Evolutionary conservation across 2,888 invertebrate genomes (phyloP), one percentile per base, ranked within the genome.

Genomic region (Abrostola tripartita): DNA sequence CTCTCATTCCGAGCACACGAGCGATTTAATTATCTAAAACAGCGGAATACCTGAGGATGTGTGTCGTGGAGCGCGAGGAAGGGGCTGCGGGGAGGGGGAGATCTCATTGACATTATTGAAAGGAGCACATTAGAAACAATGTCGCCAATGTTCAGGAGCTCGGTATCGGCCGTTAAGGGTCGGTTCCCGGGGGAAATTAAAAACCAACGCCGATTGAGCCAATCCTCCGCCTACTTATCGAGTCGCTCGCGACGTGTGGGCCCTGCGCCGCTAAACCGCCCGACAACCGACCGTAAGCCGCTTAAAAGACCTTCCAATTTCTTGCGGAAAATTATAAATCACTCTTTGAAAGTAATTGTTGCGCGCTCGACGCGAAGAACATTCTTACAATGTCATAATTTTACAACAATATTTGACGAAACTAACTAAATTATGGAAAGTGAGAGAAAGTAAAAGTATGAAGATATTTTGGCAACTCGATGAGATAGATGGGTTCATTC

Each of bases 101-200:
- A 61, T 67, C 61, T 65, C 71, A 54, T 69, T 70, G 73, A 63
- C 63, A 57, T 73, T 70, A 78, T 83, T 81, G 79, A 79, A 76
- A 77, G 61, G 72, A 61, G 63, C 61, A 72, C 72, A 81, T 83
- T 81, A 81, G 81, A 82, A 85, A 78, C 76, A 81, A 81, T 81
- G 80, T 74, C 79, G 67, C 75, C 71, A 61, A 65, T 68, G 71
- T 69, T 72, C 71, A 65, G 65, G 65, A 60, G 58, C 69, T 67
- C 64, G 49, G 57, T 68, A 68, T 63, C 65, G 68, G 71, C 75
- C 76, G 82, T 80, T 77, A 76, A 73, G 72, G 76, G 76, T 75
- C 73, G 55, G 63, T 55, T 77, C 86, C 80, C 81, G 75, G 62
- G 85, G 85, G 85, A 86, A 86, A 86, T 86, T 84, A 86, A 76